Conservation (phyloP, 2,113 vertebrate species). For the Tragelaphus strepsiceros region DNA sequence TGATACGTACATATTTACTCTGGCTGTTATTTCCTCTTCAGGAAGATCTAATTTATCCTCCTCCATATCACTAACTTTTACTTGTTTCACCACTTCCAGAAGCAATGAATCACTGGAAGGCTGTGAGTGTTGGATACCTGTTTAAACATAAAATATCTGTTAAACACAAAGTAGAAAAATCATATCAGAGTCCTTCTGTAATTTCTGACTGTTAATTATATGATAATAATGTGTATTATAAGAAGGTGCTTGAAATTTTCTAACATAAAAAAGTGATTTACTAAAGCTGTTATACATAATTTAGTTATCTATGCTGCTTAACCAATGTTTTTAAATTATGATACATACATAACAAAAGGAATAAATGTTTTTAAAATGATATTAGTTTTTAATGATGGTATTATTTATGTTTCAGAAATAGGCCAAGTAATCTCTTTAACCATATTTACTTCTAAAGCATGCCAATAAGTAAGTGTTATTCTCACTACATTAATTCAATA, state of each 20-base stretch:
- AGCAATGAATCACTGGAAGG: conserved; percentile 90
- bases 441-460: neutral
- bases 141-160: neutral
- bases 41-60: conserved; percentile 94
- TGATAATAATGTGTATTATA: neutral
- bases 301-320: neutral
- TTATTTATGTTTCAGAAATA: neutral
- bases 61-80: conserved; percentile 94
- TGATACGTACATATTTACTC: conserved; percentile 78
- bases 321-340: neutral
- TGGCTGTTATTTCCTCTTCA: conserved; percentile 87
- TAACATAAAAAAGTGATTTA: neutral
- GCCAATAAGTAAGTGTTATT: neutral
- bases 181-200: neutral
- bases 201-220: neutral
- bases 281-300: neutral
- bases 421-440: neutral
- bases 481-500: neutral
- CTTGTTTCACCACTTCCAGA: conserved; percentile 95
- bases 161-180: neutral
- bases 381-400: conserved; percentile 25
- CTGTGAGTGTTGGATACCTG: conserved; percentile 89
- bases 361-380: neutral
- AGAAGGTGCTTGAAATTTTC: neutral
- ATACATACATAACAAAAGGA: neutral